Evolutionary conservation across 1,140 invertebrate species (phyloP).

Genomic region (Olivierus martensii): DNA sequence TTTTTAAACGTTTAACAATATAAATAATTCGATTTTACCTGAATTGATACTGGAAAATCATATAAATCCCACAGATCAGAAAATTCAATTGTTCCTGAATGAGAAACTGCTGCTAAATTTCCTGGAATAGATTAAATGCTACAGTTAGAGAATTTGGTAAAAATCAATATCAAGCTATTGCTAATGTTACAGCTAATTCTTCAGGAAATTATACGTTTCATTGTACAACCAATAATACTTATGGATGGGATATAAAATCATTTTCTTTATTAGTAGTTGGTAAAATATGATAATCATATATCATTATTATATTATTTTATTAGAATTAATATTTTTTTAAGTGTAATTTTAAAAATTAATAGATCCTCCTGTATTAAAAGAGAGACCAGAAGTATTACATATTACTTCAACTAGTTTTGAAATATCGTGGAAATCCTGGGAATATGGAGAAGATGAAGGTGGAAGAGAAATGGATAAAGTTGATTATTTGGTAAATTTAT

Average conservation of each 20-base stretch:
- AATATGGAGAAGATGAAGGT: slow-evolving; percentile 3
- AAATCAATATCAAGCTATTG: slow-evolving; percentile 10
- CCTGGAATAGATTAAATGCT: slow-evolving; percentile 11
- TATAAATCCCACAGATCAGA: slow-evolving; percentile 27
- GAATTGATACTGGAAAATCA: slow-evolving; percentile 32
- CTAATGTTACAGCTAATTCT: slow-evolving; percentile 4
- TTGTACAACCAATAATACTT: slow-evolving; percentile 5
- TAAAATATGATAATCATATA: neutral
- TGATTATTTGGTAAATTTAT: slow-evolving; percentile 8
- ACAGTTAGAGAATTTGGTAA: neutral
- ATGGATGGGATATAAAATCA: slow-evolving; percentile 13
- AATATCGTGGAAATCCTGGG: slow-evolving; percentile 6
- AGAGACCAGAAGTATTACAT: neutral
- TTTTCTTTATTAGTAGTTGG: slow-evolving; percentile 2
- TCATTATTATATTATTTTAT: no score
- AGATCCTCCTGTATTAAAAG: slow-evolving; percentile 7
- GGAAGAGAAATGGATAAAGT: slow-evolving; percentile 4
- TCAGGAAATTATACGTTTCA: slow-evolving; percentile 5
- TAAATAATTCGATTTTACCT: no score
- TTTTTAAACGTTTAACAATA: no score
- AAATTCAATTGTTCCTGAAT: slow-evolving; percentile 28
- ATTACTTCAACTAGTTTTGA: neutral
- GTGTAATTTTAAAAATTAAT: neutral
- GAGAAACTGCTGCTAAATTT: slow-evolving; percentile 30
- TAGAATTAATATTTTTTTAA: no score